Evolutionary conservation across 2,113 vertebrate genomes (phyloP).

Genomic region (Petromus typicus): DNA sequence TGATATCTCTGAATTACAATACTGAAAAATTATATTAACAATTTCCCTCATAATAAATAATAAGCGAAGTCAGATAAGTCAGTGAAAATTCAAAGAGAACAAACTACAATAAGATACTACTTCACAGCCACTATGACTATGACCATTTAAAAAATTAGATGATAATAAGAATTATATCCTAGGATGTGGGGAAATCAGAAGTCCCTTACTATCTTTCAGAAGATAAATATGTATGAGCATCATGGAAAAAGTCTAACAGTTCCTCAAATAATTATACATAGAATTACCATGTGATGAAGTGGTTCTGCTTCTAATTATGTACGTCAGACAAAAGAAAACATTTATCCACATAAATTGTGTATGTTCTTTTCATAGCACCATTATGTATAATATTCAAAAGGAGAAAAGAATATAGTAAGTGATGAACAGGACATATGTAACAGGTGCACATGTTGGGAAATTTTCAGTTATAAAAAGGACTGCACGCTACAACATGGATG

Average conservation of each 20-base stretch:
- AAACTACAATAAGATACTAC: not conserved
- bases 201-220: not conserved
- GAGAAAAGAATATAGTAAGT: not conserved
- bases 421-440: not conserved
- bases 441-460: not conserved
- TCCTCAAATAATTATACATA: constrained; percentile 37
- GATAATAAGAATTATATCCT: not conserved
- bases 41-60: not conserved
- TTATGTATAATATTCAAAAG: not conserved
- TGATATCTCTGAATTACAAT: not conserved
- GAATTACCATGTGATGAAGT: not conserved
- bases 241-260: not conserved
- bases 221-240: not conserved
- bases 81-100: not conserved
- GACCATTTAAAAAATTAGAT: not conserved
- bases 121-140: not conserved
- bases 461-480: not conserved
- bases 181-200: not conserved
- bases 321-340: not conserved
- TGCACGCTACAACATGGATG: not conserved
- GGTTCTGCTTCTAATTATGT: not conserved
- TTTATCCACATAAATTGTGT: not conserved
- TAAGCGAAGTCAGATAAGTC: not conserved
- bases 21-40: not conserved
- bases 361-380: not conserved